Evolutionary conservation across 2,888 invertebrate genomes (phyloP).

Genomic region (Machimus atricapillus): DNA sequence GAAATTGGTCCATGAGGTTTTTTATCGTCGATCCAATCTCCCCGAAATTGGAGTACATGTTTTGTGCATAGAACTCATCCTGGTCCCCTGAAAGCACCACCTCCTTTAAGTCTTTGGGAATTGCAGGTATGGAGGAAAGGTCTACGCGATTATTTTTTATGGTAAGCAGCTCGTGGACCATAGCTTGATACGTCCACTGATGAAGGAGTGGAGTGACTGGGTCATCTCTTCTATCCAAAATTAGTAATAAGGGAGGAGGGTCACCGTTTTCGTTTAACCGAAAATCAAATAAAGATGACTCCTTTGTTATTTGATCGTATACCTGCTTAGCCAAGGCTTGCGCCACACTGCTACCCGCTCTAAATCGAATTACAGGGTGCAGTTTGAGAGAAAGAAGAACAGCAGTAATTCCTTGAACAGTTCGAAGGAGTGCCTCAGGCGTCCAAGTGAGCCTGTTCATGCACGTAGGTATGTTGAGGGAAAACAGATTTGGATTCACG

Average conservation of each 20-base stretch:
- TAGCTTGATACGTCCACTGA: conserved; percentile 99
- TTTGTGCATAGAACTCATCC: conserved; percentile 96
- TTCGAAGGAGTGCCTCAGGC: conserved; percentile 76
- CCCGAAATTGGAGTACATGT: conserved; percentile 95
- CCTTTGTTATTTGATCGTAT: conserved; percentile 84
- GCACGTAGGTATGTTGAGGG: conserved; percentile 76
- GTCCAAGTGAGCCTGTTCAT: conserved; percentile 80
- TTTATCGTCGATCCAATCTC: conserved; percentile 98
- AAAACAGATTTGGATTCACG: conserved; percentile 90
- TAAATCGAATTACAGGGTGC: conserved; percentile 87
- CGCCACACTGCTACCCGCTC: conserved; percentile 84
- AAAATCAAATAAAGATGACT: conserved; percentile 87
- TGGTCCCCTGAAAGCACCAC: conserved; percentile 94
- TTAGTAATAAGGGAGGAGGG: conserved; percentile 80
- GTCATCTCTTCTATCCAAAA: conserved; percentile 93
- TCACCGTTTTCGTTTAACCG: conserved; percentile 67
- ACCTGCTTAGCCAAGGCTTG: conserved; percentile 85
- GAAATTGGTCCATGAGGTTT: conserved; percentile 96
- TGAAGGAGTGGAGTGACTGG: conserved; percentile 94
- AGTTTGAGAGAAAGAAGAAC: conserved; percentile 89
- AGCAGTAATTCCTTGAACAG: conserved; percentile 84
- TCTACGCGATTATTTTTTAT: conserved; percentile 95
- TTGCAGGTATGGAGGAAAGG: conserved; percentile 82
- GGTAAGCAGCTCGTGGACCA: conserved; percentile 96
- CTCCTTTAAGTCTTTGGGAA: conserved; percentile 88